Percentiles rank a stretch among this genome's conserved stretches.
Conservation (phyloP, 2,888 invertebrate species). For the Euplagia quadripunctaria region DNA sequence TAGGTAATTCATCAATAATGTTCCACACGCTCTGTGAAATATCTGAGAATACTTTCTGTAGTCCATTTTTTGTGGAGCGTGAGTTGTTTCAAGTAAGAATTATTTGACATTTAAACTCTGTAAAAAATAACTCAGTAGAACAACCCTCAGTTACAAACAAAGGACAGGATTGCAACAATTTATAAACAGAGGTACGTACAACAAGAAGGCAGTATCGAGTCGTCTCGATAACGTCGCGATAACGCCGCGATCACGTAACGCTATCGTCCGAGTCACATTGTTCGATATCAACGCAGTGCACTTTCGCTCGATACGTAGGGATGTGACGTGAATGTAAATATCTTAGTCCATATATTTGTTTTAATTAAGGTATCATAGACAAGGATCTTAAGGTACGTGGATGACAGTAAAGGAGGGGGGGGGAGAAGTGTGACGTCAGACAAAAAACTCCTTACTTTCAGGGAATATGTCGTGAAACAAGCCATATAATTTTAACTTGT, state of each 20-base stretch:
- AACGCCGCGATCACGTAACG: slow-evolving; percentile 63
- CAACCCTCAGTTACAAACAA: slow-evolving; percentile 16
- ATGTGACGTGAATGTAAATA: slow-evolving; percentile 38
- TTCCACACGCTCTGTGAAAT: too few relatives aligned
- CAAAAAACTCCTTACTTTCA: background rate
- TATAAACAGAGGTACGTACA: slow-evolving; percentile 38
- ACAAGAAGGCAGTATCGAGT: slow-evolving; percentile 47
- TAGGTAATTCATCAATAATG: too few relatives aligned
- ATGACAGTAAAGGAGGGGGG: background rate
- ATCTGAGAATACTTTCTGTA: too few relatives aligned
- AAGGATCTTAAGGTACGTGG: background rate
- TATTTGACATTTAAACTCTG: too few relatives aligned
- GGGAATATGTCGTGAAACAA: background rate
- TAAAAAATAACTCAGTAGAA: background rate
- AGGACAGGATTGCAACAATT: slow-evolving; percentile 23
- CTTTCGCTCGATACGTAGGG: slow-evolving; percentile 76
- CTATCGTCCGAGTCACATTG: slow-evolving; percentile 79
- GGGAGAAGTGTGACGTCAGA: background rate
- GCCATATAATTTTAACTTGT: background rate
- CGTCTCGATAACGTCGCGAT: slow-evolving; percentile 55
- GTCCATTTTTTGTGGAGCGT: too few relatives aligned
- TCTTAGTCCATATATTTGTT: slow-evolving; percentile 5
- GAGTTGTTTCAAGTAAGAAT: too few relatives aligned
- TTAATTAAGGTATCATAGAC: background rate
- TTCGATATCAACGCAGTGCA: slow-evolving; percentile 76